A percentile compares a stretch with the other conserved stretches of the same genome.
Conservation (phyloP, 2,797 vertebrate species). For the Chiloscyllium punctatum region DNA sequence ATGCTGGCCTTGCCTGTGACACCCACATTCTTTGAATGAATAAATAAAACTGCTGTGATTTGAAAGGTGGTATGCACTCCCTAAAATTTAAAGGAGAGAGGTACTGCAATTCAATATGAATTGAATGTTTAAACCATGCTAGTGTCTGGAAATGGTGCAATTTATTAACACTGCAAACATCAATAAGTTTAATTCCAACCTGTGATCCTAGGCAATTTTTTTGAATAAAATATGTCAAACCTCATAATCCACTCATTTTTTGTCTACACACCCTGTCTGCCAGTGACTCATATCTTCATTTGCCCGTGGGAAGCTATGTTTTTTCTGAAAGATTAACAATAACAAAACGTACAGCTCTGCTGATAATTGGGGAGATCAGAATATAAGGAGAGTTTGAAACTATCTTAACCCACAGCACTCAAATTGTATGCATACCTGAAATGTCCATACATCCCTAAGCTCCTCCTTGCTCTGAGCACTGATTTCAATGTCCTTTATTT, state of each 20-base stretch:
- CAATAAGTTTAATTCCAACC: not conserved
- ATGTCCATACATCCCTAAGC: not conserved
- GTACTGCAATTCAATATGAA: not conserved
- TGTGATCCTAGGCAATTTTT: not conserved
- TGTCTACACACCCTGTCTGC: not conserved
- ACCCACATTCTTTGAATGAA: no score
- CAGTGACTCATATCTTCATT: not conserved
- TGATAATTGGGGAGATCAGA: not conserved
- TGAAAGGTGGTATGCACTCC: not conserved
- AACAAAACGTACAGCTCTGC: not conserved
- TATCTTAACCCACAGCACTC: not conserved
- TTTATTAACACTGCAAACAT: not conserved
- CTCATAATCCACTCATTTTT: not conserved
- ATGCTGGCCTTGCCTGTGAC: no score
- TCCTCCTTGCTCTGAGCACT: not conserved
- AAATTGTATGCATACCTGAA: not conserved
- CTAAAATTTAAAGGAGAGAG: not conserved
- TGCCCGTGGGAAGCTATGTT: conserved; percentile 4
- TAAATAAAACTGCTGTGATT: not conserved
- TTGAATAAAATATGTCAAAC: conserved; percentile 20
- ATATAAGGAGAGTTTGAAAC: not conserved
- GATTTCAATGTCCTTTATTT: not conserved
- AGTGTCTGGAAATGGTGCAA: not conserved
- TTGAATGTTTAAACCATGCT: not conserved
- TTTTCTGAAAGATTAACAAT: conserved; percentile 11